Base-by-base conservation (phyloP, 2,113 vertebrate genomes). In the Thalassoma bifasciatum region DNA sequence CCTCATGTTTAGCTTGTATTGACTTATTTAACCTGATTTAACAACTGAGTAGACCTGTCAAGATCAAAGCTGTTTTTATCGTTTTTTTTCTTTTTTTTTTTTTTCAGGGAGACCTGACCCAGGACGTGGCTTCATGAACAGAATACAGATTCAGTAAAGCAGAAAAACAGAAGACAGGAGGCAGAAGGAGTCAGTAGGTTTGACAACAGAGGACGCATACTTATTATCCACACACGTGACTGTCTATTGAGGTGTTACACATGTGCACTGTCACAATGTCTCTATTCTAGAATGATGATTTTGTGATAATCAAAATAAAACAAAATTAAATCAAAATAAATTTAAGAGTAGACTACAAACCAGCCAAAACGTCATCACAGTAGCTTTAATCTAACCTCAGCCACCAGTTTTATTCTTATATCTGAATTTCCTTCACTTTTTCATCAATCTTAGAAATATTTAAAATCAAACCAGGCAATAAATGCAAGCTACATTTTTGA, bases 21-120 rank as follows among this genome's bases (percentile, higher is more conserved):
- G 67, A 74, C 78, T 75, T 77, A 72, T 70, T 82, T 86, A 77
- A 89, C 85, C 66, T 77, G 78, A 37, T 79, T 77, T 81, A 73
- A 54, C 71, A 66, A 72, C 12, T 54, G 52, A 84, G 44, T 71
- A 16, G 44, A 36, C 40, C 50, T 37, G 44, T 37, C 53, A 70
- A 84, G 75, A 83, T 81, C 74, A 75, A 77, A 82, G 73, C 47
- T 37, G 30, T 60, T 75, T 49, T n/a, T 49, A 7, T 46, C 17
- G 14, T 46, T 14, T 19, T 44, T 72, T n/a, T n/a, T n/a, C n/a
- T n/a, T 46, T 14, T 19, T 44, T 72, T 46, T 14, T 19, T 44
- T 72, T 68, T 52, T 75, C 56, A 64, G 17, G n/a, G 74, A 82
- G 78, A 79, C 49, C 58, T 75, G 74, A 54, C 34, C 1, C 10